Base-by-base conservation (phyloP, 2,888 invertebrate species). In the Euproctis similis region DNA sequence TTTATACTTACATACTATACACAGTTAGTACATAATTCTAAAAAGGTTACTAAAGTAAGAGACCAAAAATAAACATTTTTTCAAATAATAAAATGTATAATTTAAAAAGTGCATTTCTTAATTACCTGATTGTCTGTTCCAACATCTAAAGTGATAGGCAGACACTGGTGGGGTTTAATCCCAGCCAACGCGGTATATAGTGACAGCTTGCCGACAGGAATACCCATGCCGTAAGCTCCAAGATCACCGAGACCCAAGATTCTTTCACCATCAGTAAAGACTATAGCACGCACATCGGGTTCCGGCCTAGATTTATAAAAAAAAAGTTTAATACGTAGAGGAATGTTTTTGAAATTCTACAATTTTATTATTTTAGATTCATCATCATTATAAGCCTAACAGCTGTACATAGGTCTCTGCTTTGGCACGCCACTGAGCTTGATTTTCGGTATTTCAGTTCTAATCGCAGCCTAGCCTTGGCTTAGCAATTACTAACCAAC, bases 201-300 rank as follows among this genome's bases (percentile, higher is more conserved):
- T 1, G 98, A 91, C 39, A 99, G 86, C 74, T 98, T 98, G 11
- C 98, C 98, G 6, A 98, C 96, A 0, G 98, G 98, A 53, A 99
- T 98, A 34, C 98, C 98, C 97, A 97, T 97, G 12, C 98, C 98
- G 59, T 94, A 94, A 1, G 96, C 96, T 1, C 98, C 98, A 26
- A 98, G 87, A 72, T 98, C 98, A 3, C 98, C 98, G 20, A 98
- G 87, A 46, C 98, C 98, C 45, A 99, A 87, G 65, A 99, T 98
- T 29, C 98, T 88, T 69, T 99, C 98, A 16, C 98, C 98, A 59
- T 98, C 98, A 0, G 98, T 99, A 27, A 98, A 96, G 27, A 95
- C 95, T 59, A 95, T 91, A 7, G 93, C 95, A 33, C 92, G 89
- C 2, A 95, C 94, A 60, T 93, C 90, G 19, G 91, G 90, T 78